Percentiles rank a stretch among this genome's conserved stretches.
phyloP scores from a whole-genome alignment of 2,888 invertebrate species.

The Nebria brevicollis region DNA sequence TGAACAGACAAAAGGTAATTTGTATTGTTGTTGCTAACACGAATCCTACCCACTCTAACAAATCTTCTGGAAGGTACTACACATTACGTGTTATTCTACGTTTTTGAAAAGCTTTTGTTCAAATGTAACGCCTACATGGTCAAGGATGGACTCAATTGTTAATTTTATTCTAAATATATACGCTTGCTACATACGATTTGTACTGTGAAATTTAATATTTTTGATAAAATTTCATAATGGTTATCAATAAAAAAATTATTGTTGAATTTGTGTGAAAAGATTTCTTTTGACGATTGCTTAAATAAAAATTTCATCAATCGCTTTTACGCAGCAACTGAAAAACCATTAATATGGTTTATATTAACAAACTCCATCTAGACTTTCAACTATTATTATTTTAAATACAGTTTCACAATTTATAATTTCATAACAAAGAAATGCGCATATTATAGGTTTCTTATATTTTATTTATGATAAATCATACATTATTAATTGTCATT shows the following conservation, averaged over 20 bases:
- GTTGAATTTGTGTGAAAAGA: background rate
- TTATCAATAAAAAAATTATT: background rate
- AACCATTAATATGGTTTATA: background rate
- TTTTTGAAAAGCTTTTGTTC: too few species aligned
- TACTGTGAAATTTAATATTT: too few species aligned
- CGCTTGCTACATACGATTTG: too few species aligned
- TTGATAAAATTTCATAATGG: too few species aligned
- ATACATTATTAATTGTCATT: background rate
- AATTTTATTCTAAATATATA: too few species aligned
- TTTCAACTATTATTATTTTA: background rate
- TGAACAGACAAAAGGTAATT: background rate
- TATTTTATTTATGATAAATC: background rate
- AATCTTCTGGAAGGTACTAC: background rate
- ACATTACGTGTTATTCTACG: background rate
- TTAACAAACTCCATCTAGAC: background rate
- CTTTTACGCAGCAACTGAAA: background rate
- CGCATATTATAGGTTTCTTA: background rate
- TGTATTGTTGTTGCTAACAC: background rate
- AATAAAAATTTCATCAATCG: background rate
- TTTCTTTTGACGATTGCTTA: background rate
- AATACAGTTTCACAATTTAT: background rate
- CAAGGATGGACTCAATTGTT: too few species aligned
- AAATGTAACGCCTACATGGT: too few species aligned
- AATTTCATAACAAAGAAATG: background rate
- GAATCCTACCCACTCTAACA: background rate